A percentile compares a stretch with the other conserved stretches of the same genome.
phyloP scores from a whole-genome alignment of 2,888 invertebrate species.

The Nematopogon swammerdamellus region DNA sequence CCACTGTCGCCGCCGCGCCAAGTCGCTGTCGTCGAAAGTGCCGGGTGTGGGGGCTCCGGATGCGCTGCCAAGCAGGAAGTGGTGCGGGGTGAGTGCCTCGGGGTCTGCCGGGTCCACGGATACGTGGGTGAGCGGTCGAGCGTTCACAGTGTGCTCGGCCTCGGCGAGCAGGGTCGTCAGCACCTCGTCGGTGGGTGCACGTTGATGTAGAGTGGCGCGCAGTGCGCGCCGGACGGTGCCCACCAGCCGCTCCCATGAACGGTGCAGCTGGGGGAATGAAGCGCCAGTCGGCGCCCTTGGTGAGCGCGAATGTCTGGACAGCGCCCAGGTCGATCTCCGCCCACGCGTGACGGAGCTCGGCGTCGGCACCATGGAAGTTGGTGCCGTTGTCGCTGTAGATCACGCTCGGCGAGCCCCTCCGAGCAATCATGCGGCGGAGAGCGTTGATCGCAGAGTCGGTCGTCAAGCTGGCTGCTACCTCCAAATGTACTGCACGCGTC shows the following conservation, averaged over 20 bases:
- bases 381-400: slow-evolving; percentile 3
- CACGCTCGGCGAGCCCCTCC: not conserved
- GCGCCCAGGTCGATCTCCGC: not conserved
- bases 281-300: not conserved
- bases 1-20: slow-evolving; percentile 4
- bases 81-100: slow-evolving; percentile 17
- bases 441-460: not conserved
- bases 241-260: not conserved
- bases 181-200: slow-evolving; percentile 7
- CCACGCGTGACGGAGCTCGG: slow-evolving; percentile 2
- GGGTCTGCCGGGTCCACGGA: slow-evolving; percentile 7
- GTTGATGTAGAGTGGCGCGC: not conserved
- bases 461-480: slow-evolving; percentile 1
- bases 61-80: slow-evolving; percentile 13
- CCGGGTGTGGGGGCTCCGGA: slow-evolving; percentile 7
- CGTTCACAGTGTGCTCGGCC: slow-evolving; percentile 11
- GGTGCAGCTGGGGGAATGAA: slow-evolving; percentile 2
- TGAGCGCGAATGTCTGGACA: not conserved
- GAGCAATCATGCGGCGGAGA: slow-evolving; percentile 1
- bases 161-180: slow-evolving; percentile 9
- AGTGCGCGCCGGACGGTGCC: not conserved
- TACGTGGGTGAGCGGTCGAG: not conserved
- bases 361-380: slow-evolving; percentile 1
- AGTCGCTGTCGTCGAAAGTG: slow-evolving; percentile 7
- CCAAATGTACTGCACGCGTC: slow-evolving; percentile 1